Percentiles rank a stretch among this genome's conserved stretches.
Conservation (phyloP, 2,888 invertebrate genomes). For the Galeopsomyia nigrocyanea region DNA sequence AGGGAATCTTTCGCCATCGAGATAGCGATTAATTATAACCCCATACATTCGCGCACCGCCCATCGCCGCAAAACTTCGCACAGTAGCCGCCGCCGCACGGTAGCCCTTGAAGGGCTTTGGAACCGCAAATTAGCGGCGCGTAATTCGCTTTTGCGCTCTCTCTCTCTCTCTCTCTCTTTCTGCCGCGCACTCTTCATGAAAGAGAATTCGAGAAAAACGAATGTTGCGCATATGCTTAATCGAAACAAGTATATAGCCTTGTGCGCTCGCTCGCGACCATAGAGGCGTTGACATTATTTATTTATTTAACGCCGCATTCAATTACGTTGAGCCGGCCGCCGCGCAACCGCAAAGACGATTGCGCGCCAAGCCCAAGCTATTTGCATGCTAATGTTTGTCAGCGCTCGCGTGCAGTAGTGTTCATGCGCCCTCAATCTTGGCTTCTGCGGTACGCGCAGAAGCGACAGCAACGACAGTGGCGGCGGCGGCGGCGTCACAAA, state of each 20-base stretch:
- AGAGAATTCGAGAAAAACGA: neutral
- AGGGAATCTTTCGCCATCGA: too few relatives aligned
- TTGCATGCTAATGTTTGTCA: slow-evolving; percentile 63
- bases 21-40: too few relatives aligned
- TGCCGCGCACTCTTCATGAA: slow-evolving; percentile 41
- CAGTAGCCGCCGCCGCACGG: slow-evolving; percentile 28
- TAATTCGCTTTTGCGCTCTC: slow-evolving; percentile 49
- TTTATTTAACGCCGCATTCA: slow-evolving; percentile 68
- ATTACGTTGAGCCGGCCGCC: slow-evolving; percentile 55
- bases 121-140: slow-evolving; percentile 51
- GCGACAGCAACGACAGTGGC: too few relatives aligned
- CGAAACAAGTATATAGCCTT: slow-evolving; percentile 1
- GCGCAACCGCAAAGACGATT: slow-evolving; percentile 66
- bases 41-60: too few relatives aligned
- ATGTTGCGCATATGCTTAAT: slow-evolving; percentile 25
- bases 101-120: slow-evolving; percentile 23
- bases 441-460: too few relatives aligned
- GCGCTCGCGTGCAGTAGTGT: slow-evolving; percentile 50
- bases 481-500: too few relatives aligned
- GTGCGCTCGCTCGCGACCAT: neutral
- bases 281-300: slow-evolving; percentile 62
- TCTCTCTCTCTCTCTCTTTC: slow-evolving; percentile 49
- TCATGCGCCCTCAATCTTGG: neutral
- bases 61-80: neutral
- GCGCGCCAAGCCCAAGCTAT: slow-evolving; percentile 58